Conservation (phyloP, 2,888 invertebrate genomes). For the Zele albiditarsus region DNA sequence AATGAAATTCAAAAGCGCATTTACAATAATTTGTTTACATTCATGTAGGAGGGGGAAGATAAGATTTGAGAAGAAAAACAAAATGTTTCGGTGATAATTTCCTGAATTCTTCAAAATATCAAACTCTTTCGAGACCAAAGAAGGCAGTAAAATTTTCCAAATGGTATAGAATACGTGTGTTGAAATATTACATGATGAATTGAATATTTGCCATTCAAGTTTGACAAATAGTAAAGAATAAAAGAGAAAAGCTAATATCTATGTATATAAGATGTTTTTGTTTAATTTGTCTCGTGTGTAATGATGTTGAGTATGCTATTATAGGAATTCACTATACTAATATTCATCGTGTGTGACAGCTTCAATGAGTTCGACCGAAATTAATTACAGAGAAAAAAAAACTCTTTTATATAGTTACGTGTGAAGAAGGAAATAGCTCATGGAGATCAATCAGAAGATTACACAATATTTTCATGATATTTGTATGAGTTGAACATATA, state of each 20-base stretch:
- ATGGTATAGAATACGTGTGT: no score
- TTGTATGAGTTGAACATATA: background rate
- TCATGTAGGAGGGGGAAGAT: background rate
- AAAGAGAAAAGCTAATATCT: background rate
- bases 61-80: background rate
- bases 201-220: background rate
- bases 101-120: no score
- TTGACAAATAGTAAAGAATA: background rate
- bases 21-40: background rate
- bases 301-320: background rate
- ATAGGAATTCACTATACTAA: background rate
- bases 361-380: background rate
- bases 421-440: background rate
- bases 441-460: slow-evolving; percentile 39
- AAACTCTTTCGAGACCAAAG: no score
- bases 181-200: no score
- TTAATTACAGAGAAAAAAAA: slow-evolving; percentile 5
- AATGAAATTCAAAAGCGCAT: background rate
- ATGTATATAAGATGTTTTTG: background rate
- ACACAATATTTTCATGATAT: slow-evolving; percentile 29
- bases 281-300: background rate
- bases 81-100: no score
- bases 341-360: background rate
- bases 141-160: no score
- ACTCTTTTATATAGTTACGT: slow-evolving; percentile 2